Conservation (phyloP, 1,140 invertebrate genomes). For the Drosophila aff. region DNA sequence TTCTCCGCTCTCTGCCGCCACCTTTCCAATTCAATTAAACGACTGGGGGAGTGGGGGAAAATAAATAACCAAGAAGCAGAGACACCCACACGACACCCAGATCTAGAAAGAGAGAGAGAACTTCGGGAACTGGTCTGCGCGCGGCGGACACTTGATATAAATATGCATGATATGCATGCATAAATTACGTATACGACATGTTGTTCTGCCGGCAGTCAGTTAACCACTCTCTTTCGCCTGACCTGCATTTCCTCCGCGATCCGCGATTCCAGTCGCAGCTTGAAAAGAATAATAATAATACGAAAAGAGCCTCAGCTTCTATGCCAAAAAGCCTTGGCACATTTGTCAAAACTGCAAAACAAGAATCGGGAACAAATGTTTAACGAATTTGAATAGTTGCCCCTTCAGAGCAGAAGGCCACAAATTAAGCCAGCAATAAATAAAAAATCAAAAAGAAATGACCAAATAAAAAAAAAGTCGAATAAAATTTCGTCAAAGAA, state of each 20-base stretch:
- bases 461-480: constrained; percentile 60
- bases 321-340: constrained; percentile 59
- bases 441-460: constrained; percentile 81
- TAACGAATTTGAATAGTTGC: constrained; percentile 65
- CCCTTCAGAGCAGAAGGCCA: constrained; percentile 43
- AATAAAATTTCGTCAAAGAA: constrained; percentile 55
- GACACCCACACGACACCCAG: constrained; percentile 22
- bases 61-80: constrained; percentile 33
- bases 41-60: constrained; percentile 36
- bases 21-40: constrained; percentile 80
- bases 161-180: constrained; percentile 73
- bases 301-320: not conserved
- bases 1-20: constrained; percentile 16
- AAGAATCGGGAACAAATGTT: constrained; percentile 12
- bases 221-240: constrained; percentile 35
- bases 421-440: constrained; percentile 79
- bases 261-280: constrained; percentile 31
- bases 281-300: constrained; percentile 15
- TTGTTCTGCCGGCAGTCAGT: constrained; percentile 44
- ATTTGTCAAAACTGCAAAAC: constrained; percentile 55
- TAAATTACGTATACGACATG: constrained; percentile 79
- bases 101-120: constrained; percentile 13
- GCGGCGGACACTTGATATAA: constrained; percentile 54
- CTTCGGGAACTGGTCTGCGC: constrained; percentile 57
- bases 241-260: constrained; percentile 51